Conservation (phyloP, 2,113 vertebrate genomes). For the Hucho hucho region DNA sequence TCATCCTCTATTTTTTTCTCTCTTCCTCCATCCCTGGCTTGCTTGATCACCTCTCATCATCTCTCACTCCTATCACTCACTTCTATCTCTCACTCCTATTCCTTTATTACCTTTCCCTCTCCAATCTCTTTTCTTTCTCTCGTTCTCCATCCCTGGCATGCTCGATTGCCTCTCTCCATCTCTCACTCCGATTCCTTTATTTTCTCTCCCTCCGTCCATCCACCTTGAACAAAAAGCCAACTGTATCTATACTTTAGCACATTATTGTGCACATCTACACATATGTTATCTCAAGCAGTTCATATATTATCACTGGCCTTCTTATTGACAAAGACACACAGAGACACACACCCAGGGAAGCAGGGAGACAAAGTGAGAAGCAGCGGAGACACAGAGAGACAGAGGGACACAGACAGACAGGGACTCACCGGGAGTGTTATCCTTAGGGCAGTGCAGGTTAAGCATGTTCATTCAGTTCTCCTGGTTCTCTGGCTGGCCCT, state of each 20-base stretch:
- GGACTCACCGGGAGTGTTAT: slow-evolving; percentile 24
- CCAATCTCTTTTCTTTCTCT: slow-evolving; percentile 7
- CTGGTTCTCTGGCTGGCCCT: slow-evolving; percentile 40
- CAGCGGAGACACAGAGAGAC: not conserved
- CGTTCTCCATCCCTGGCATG: not conserved
- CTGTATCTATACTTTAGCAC: no score
- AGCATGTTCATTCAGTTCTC: slow-evolving; percentile 67
- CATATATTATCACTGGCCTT: no score
- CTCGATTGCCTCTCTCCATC: not conserved
- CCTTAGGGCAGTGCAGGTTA: slow-evolving; percentile 47
- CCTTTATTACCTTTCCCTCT: not conserved
- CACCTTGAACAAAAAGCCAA: no score
- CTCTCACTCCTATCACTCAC: slow-evolving; percentile 3
- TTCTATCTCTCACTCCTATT: not conserved
- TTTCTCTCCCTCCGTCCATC: not conserved
- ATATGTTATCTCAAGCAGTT: no score
- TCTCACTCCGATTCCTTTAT: not conserved
- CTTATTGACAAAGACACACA: not conserved
- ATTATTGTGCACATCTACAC: no score
- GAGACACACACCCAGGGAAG: not conserved
- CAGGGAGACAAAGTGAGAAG: not conserved
- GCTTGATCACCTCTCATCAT: not conserved
- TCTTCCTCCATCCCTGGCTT: not conserved
- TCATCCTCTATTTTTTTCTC: slow-evolving; percentile 6
- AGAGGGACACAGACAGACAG: not conserved